phyloP scores from a whole-genome alignment of 2,888 invertebrate genomes.

The Acleris cristana region DNA sequence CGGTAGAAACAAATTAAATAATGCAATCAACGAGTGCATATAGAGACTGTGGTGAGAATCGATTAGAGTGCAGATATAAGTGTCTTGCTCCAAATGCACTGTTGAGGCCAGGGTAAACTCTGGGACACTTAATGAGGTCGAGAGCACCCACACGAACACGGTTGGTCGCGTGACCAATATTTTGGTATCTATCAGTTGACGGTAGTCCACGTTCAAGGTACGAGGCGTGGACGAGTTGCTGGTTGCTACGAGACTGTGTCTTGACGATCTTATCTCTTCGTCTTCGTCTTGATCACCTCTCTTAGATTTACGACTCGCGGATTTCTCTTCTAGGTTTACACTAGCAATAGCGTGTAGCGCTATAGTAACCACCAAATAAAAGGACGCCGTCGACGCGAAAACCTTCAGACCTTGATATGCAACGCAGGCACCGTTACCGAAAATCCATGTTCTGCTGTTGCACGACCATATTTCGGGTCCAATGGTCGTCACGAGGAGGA shows the following conservation, averaged over 20 bases:
- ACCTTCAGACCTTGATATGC: slow-evolving; percentile 82
- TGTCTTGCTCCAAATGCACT: slow-evolving; percentile 62
- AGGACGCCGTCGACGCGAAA: slow-evolving; percentile 80
- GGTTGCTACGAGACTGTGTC: slow-evolving; percentile 76
- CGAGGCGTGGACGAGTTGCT: slow-evolving; percentile 77
- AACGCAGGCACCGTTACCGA: slow-evolving; percentile 76
- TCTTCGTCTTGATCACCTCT: slow-evolving; percentile 63
- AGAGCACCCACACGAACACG: slow-evolving; percentile 83
- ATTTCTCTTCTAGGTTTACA: slow-evolving; percentile 77
- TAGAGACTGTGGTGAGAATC: slow-evolving; percentile 77
- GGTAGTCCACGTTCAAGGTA: slow-evolving; percentile 82
- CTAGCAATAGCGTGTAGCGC: slow-evolving; percentile 84
- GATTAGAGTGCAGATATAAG: slow-evolving; percentile 76
- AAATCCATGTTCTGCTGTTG: slow-evolving; percentile 78
- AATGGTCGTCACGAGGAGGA: slow-evolving; percentile 70
- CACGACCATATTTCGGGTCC: slow-evolving; percentile 81
- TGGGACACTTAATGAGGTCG: slow-evolving; percentile 84
- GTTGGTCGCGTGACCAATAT: slow-evolving; percentile 81
- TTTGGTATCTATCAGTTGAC: slow-evolving; percentile 61
- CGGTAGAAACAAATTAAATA: slow-evolving; percentile 72
- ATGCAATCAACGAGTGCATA: slow-evolving; percentile 68
- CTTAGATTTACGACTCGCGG: slow-evolving; percentile 61
- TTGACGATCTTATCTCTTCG: slow-evolving; percentile 75
- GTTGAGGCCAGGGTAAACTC: slow-evolving; percentile 82
- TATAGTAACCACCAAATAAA: slow-evolving; percentile 82